Conservation (phyloP, 2,113 vertebrate species). For the Sphaerodactylus townsendi region DNA sequence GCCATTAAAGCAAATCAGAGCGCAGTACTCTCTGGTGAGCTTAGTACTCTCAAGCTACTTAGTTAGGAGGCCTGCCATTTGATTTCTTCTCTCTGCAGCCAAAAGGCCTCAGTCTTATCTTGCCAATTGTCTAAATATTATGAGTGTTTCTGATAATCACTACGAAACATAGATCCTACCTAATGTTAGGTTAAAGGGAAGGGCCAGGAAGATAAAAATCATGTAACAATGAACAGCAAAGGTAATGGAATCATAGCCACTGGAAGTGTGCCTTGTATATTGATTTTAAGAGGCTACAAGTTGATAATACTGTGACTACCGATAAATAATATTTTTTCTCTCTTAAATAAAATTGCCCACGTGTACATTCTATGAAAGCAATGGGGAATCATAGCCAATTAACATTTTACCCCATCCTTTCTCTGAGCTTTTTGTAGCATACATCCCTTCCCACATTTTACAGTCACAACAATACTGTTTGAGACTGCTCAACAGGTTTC, state of each 20-base stretch:
- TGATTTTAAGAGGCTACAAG: neutral
- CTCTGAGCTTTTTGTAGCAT: too few species aligned
- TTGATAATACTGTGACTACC: neutral
- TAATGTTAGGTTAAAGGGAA: slow-evolving; percentile 1
- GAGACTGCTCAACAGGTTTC: too few species aligned
- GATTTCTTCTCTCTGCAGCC: neutral
- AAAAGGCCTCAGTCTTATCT: neutral
- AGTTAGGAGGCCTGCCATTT: neutral
- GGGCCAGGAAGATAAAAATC: neutral
- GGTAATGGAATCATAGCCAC: neutral
- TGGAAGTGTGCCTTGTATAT: too few species aligned
- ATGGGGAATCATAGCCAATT: neutral
- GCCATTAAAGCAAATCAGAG: too few species aligned
- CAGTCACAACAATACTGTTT: too few species aligned
- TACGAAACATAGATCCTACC: neutral
- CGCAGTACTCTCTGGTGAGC: too few species aligned
- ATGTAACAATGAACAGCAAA: neutral
- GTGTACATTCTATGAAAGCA: neutral
- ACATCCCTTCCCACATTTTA: too few species aligned
- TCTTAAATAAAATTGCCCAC: neutral
- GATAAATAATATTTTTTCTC: neutral
- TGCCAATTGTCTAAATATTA: neutral
- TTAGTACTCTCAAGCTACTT: too few species aligned
- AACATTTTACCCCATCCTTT: too few species aligned
- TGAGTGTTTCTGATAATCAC: neutral